A percentile compares a stretch with the other conserved stretches of the same genome.
These are phyloP conservation scores for Heliornis fulica DNA, from an alignment of 2,113 vertebrate genomes.

Conservation along the genomic window DNA sequence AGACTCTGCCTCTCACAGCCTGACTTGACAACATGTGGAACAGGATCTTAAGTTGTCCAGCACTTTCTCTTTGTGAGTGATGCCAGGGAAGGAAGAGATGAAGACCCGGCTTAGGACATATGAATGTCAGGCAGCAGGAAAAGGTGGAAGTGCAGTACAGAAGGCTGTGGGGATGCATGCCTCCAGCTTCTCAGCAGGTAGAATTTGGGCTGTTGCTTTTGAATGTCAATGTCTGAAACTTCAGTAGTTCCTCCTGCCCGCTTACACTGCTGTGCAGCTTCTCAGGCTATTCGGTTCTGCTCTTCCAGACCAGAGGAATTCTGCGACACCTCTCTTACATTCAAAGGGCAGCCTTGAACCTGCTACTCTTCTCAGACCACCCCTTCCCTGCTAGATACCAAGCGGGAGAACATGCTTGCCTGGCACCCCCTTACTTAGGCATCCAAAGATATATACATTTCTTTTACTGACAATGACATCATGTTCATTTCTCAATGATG, in stretches of 20 bases:
- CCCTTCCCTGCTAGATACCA: neutral
- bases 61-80: accelerated
- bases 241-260: neutral
- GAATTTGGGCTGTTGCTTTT: neutral
- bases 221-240: neutral
- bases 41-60: neutral
- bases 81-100: neutral
- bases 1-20: neutral
- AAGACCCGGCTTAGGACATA: neutral
- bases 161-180: neutral
- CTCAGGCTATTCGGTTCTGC: neutral
- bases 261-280: accelerated
- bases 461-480: neutral
- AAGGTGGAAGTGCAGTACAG: neutral
- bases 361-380: neutral
- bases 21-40: neutral
- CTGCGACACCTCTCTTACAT: neutral
- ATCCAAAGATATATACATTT: neutral
- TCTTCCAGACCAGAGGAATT: neutral
- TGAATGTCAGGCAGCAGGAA: neutral
- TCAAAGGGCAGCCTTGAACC: neutral
- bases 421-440: neutral
- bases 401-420: neutral
- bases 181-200: neutral
- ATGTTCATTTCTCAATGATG: neutral